Evolutionary conservation across 1,140 invertebrate genomes (phyloP), one percentile per base, ranked within the genome.

Genomic region (Saccostrea cuccullata): DNA sequence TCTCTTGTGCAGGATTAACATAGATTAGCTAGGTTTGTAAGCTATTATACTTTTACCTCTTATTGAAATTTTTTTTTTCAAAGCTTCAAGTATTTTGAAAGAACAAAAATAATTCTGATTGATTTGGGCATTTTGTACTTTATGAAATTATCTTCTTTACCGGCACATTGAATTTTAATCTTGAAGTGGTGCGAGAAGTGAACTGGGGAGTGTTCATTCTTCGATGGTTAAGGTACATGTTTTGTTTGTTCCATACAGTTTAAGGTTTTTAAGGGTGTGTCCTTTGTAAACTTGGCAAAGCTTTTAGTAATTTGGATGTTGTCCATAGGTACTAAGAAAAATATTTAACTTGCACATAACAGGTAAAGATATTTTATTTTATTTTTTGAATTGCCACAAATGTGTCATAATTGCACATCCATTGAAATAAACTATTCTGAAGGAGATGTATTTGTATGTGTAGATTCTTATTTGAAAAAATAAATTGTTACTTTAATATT

Each of bases 11-110:
- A 77, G 70, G 70, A 77, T 77, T 77, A 77, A 77, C 67, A 9
- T 11, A 77, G 70, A 77, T 77, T 77, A 77, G 11, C 23, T 77
- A 15, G 70, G 70, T 77, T 77, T 36, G 70, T 77, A 77, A 77
- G 30, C 70, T 77, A 30, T 36, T 30, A 77, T 13, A 77, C 23
- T 77, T 77, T 77, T 36, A 11, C 26, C 30, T 77, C 8, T 26
- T 77, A 26, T 6, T 30, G 26, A 36, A 30, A 13, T 23, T 36
- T 36, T 36, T 30, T 30, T 77, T 77, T 30, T 30, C 58, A 47
- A 47, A 64, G 58, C 17, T n/a, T 2, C 58, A 64, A 17, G 58
- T 20, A 47, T 64, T n/a, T 64, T 64, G 15, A 64, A 64, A 64
- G 15, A n/a, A n/a, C n/a, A 64, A 64, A n/a, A 20, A n/a, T 64